These are phyloP conservation scores for Pyrrhia umbra DNA, from an alignment of 2,888 invertebrate species.

Conservation along the genomic window DNA sequence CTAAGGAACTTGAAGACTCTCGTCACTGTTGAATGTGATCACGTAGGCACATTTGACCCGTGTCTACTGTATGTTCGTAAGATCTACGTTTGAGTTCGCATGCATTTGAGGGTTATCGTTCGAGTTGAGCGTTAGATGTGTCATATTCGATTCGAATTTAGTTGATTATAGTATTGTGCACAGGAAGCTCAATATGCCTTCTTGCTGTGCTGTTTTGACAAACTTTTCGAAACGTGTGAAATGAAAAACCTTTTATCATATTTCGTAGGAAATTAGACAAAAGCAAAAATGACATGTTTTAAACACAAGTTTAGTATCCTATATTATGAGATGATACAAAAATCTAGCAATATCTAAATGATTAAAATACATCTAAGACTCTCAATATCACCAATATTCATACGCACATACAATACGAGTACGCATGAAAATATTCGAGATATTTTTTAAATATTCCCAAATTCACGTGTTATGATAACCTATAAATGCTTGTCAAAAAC, in stretches of 20 bases:
- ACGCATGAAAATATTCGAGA: no score
- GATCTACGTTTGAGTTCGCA: slow-evolving; percentile 3
- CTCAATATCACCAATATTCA: no score
- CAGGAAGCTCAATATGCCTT: neutral
- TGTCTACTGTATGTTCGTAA: neutral
- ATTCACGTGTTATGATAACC: neutral
- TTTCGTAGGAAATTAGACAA: no score
- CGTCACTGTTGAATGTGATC: neutral
- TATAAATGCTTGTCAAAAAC: neutral
- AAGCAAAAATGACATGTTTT: no score
- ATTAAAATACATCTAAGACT: no score
- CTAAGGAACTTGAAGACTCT: neutral
- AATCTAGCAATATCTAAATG: no score
- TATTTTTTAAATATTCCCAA: no score
- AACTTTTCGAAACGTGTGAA: neutral
- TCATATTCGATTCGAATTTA: slow-evolving; percentile 22
- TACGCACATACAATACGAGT: no score
- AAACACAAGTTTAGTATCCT: no score
- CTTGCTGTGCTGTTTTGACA: slow-evolving; percentile 2
- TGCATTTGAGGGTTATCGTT: neutral
- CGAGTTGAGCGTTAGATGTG: slow-evolving; percentile 2
- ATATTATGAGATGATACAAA: no score
- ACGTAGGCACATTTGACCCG: neutral
- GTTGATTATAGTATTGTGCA: slow-evolving; percentile 17
- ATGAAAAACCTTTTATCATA: no score